Evolutionary conservation across 2,113 vertebrate genomes (phyloP).

Genomic region (Neopipo cinnamomea): DNA sequence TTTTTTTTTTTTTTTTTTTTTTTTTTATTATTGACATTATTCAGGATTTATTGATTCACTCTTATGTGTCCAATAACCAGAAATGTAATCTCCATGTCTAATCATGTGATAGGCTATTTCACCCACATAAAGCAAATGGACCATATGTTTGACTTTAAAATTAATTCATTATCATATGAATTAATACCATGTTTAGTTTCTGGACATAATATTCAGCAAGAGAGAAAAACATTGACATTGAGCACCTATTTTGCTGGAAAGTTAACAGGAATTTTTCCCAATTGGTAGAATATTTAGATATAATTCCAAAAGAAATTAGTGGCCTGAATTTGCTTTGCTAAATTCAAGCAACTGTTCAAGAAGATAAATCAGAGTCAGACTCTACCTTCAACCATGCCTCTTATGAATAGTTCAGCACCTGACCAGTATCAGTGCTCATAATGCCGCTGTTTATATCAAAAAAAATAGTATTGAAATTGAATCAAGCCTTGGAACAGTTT

Average conservation of each 20-base stretch:
- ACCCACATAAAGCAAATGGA: not conserved
- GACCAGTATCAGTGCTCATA: not conserved
- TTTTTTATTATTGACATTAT: not conserved
- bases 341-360: not conserved
- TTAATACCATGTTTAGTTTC: not conserved
- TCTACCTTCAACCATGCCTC: not conserved
- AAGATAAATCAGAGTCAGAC: not conserved
- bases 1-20: not conserved
- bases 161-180: not conserved
- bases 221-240: not conserved
- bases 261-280: not conserved
- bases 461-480: not conserved
- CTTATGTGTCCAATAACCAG: not conserved
- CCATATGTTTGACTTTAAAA: conserved; percentile 2
- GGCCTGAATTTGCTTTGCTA: not conserved
- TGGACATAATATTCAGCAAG: not conserved
- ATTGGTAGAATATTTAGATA: not conserved
- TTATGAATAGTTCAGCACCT: not conserved
- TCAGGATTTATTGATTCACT: not conserved
- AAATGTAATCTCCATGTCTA: not conserved
- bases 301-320: not conserved
- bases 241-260: not conserved
- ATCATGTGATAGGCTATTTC: not conserved
- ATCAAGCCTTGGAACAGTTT: not conserved
- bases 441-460: not conserved